phyloP scores from a whole-genome alignment of 2,797 vertebrate species.

The Peromyscus nudipes region DNA sequence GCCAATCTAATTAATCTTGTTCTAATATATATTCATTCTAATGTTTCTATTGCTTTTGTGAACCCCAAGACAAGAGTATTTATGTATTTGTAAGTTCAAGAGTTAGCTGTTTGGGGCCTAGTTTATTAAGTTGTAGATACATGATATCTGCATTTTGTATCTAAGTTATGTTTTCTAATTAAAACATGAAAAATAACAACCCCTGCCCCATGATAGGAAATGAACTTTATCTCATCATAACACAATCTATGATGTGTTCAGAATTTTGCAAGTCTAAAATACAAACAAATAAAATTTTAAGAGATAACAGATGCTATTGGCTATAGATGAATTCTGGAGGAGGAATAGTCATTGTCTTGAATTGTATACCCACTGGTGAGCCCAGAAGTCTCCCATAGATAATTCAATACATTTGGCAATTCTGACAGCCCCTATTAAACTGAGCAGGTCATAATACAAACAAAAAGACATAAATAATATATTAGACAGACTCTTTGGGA shows the following conservation, averaged over 20 bases:
- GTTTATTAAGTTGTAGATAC: not conserved
- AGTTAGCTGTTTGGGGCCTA: not conserved
- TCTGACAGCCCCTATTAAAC: not conserved
- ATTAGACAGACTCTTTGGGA: not conserved
- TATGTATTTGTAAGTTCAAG: not conserved
- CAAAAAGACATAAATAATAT: not conserved
- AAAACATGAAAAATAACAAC: not conserved
- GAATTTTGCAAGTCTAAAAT: not conserved
- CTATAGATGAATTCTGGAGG: not conserved
- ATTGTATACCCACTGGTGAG: not conserved
- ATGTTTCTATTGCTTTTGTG: not conserved
- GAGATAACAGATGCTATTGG: not conserved
- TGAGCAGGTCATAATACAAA: not conserved
- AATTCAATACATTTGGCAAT: not conserved
- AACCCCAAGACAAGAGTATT: not conserved
- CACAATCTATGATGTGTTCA: not conserved
- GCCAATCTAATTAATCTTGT: not conserved
- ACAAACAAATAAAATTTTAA: not conserved
- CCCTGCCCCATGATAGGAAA: not conserved
- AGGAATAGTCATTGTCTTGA: not conserved
- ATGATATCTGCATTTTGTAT: not conserved
- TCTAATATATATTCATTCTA: not conserved
- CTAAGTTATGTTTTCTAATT: not conserved
- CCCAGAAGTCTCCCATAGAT: not conserved
- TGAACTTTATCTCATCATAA: not conserved